These are phyloP conservation scores for Cinclus mexicanus DNA, from an alignment of 2,113 vertebrate genomes.

Conservation along the genomic window DNA sequence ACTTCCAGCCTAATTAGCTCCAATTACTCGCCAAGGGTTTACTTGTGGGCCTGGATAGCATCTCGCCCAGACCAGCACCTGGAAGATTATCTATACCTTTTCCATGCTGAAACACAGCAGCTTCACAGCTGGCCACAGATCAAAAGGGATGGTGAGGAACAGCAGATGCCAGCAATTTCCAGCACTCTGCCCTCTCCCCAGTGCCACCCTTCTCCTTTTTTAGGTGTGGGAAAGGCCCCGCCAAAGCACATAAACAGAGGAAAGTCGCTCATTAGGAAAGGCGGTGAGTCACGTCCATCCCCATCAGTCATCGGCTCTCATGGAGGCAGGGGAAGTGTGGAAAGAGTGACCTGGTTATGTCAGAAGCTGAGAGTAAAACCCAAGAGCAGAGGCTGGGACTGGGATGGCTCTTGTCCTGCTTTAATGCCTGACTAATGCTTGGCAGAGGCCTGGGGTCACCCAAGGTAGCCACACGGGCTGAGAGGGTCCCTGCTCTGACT, in stretches of 20 bases:
- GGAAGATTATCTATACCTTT: not conserved
- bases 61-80: not conserved
- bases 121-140: not conserved
- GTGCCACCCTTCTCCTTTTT: conserved; percentile 19
- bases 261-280: not conserved
- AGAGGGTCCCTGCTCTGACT: not conserved
- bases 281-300: conserved; percentile 33
- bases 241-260: not conserved
- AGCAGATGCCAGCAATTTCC: not conserved
- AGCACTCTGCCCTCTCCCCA: not conserved
- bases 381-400: not conserved
- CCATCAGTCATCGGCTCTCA: not conserved
- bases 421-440: not conserved
- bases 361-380: conserved; percentile 17
- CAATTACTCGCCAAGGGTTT: not conserved
- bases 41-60: not conserved
- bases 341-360: conserved; percentile 62
- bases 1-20: conserved; percentile 8
- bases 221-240: not conserved
- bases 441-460: not conserved
- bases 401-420: not conserved
- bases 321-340: conserved; percentile 25
- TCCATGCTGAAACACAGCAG: not conserved
- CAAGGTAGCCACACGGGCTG: accelerated
- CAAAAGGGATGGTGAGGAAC: not conserved